Evolutionary conservation across 2,113 vertebrate genomes (phyloP).

Genomic region (Turnix velox): DNA sequence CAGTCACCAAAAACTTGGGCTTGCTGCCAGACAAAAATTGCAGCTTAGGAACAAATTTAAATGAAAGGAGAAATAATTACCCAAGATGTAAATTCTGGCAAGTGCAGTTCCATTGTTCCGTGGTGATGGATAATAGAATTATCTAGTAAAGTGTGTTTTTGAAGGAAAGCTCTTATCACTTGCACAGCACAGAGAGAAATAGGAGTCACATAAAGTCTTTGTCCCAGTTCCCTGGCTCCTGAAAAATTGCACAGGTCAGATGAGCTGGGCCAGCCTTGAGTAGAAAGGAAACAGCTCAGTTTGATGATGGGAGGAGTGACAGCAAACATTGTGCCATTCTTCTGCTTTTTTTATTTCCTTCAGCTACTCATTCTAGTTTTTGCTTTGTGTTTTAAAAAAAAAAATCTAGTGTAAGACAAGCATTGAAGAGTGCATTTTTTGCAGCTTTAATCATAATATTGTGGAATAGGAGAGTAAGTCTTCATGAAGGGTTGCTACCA

Average conservation of each 20-base stretch:
- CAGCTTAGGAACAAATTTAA: constrained; percentile 28
- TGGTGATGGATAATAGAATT: not conserved
- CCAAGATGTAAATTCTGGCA: not conserved
- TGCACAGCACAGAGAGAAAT: not conserved
- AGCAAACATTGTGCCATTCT: not conserved
- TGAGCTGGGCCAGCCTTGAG: not conserved
- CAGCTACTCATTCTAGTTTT: not conserved
- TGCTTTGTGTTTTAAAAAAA: not conserved
- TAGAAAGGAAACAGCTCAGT: not conserved
- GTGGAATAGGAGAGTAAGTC: not conserved
- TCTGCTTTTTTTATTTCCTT: not conserved
- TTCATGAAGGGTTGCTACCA: not conserved
- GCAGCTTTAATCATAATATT: not conserved
- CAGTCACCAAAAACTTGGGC: not conserved
- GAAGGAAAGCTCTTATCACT: not conserved
- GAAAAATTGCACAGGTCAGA: not conserved
- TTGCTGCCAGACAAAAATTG: not conserved
- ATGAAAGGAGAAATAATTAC: constrained; percentile 53
- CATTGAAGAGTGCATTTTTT: not conserved
- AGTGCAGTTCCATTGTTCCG: not conserved
- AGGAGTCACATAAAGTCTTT: not conserved
- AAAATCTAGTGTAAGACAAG: not conserved
- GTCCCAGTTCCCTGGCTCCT: not conserved
- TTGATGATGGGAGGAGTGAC: not conserved
- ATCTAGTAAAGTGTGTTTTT: not conserved